These are phyloP conservation scores for Drosophila willistoni DNA, from an alignment of 1,140 invertebrate genomes.

Conservation along the genomic window DNA sequence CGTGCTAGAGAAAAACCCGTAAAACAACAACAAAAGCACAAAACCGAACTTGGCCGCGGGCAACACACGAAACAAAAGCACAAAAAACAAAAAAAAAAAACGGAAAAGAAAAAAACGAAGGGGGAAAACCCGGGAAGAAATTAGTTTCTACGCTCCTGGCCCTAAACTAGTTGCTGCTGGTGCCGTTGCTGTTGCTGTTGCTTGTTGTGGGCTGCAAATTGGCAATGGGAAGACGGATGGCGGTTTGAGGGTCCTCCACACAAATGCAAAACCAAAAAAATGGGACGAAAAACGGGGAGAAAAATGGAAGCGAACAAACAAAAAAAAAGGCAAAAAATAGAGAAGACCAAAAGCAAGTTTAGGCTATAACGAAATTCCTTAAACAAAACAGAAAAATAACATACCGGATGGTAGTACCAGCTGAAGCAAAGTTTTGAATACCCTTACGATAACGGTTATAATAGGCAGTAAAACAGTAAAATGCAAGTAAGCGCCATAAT, in stretches of 20 bases:
- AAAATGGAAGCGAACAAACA: neutral
- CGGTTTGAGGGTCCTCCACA: neutral
- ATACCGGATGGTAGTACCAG: neutral
- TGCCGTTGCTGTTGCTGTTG: neutral
- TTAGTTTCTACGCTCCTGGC: slow-evolving; percentile 61
- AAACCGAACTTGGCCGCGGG: slow-evolving; percentile 75
- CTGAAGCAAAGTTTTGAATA: no score
- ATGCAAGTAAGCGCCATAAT: no score
- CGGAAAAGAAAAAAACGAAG: slow-evolving; percentile 48
- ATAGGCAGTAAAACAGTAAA: no score
- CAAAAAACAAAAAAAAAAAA: slow-evolving; percentile 39
- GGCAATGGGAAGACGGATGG: neutral
- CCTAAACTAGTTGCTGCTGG: slow-evolving; percentile 20
- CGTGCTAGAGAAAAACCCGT: slow-evolving; percentile 54
- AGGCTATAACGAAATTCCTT: slow-evolving; percentile 50
- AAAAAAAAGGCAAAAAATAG: neutral
- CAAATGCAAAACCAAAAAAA: slow-evolving; percentile 10
- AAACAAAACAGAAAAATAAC: slow-evolving; percentile 19
- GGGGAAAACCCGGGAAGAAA: slow-evolving; percentile 57
- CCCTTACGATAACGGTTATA: neutral
- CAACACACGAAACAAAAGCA: slow-evolving; percentile 40
- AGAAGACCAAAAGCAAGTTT: slow-evolving; percentile 27
- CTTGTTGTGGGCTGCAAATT: slow-evolving; percentile 15
- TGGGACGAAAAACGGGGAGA: neutral
- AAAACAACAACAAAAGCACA: slow-evolving; percentile 31